A percentile compares a stretch with the other conserved stretches of the same genome.
Evolutionary conservation across 2,888 invertebrate genomes (phyloP).

Genomic region (Clanis bilineata): DNA sequence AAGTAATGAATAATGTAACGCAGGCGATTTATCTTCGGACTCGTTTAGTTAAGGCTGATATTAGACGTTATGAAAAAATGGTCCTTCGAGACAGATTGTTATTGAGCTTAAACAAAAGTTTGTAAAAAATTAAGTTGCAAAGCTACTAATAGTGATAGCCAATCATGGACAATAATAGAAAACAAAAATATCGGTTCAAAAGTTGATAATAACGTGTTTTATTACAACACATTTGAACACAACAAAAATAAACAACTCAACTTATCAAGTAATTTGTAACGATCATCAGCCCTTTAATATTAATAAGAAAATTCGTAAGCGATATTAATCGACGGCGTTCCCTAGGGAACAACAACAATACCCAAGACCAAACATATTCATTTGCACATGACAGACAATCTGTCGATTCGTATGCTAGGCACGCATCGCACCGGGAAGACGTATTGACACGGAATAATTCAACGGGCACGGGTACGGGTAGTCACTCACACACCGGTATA

Average conservation of each 20-base stretch:
- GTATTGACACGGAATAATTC: constrained; percentile 71
- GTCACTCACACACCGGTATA: constrained; percentile 66
- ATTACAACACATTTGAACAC: not conserved
- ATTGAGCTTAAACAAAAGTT: not conserved
- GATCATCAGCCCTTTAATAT: constrained; percentile 26
- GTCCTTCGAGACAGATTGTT: constrained; percentile 34
- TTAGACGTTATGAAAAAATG: constrained; percentile 20
- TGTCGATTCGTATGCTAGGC: constrained; percentile 63
- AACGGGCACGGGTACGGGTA: constrained; percentile 36
- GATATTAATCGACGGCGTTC: constrained; percentile 62
- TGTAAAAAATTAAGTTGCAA: not conserved
- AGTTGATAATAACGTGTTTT: not conserved
- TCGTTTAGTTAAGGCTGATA: constrained; percentile 38
- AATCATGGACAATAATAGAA: too few relatives aligned
- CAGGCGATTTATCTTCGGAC: constrained; percentile 40
- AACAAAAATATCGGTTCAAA: not conserved
- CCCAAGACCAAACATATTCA: constrained; percentile 70
- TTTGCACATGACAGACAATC: constrained; percentile 61
- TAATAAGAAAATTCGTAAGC: constrained; percentile 32
- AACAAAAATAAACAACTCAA: not conserved
- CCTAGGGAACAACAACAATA: constrained; percentile 64
- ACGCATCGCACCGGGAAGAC: constrained; percentile 63
- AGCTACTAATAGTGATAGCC: not conserved
- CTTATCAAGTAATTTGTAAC: not conserved
- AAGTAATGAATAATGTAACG: constrained; percentile 57